Conservation (phyloP, 2,888 invertebrate genomes). For the Lymantria dispar region DNA sequence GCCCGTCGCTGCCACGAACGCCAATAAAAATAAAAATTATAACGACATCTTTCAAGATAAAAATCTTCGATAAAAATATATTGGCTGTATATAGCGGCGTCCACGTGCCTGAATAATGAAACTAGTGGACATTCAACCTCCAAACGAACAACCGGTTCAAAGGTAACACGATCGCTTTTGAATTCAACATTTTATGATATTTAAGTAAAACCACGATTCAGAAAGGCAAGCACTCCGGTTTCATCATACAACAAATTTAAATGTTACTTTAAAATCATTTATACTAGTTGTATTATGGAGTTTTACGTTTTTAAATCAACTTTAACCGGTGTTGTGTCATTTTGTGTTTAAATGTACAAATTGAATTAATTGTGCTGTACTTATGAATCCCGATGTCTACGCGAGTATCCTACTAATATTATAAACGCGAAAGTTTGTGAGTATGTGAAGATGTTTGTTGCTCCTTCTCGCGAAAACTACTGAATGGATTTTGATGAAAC, state of each 20-base stretch:
- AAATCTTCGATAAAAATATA: neutral
- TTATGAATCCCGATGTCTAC: too few relatives aligned
- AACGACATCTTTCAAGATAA: neutral
- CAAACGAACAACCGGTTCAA: conserved; percentile 23
- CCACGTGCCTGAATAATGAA: neutral
- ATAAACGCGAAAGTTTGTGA: too few relatives aligned
- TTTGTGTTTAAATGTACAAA: too few relatives aligned
- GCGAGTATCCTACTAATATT: too few relatives aligned
- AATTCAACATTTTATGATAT: neutral
- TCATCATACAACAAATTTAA: neutral
- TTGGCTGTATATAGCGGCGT: neutral
- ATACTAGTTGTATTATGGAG: too few relatives aligned
- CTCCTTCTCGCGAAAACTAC: too few relatives aligned
- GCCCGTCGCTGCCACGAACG: neutral
- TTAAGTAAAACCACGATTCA: neutral
- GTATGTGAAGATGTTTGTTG: too few relatives aligned
- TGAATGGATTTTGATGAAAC: too few relatives aligned
- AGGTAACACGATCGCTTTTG: conserved; percentile 14
- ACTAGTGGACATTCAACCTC: neutral
- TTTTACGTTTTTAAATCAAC: too few relatives aligned
- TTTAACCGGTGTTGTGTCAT: too few relatives aligned
- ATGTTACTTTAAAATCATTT: neutral
- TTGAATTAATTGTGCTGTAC: too few relatives aligned
- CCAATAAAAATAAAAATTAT: conserved; percentile 4
- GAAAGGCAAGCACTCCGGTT: neutral